Conservation (phyloP, 2,797 vertebrate species). For the Otolemur crassicaudatus region DNA sequence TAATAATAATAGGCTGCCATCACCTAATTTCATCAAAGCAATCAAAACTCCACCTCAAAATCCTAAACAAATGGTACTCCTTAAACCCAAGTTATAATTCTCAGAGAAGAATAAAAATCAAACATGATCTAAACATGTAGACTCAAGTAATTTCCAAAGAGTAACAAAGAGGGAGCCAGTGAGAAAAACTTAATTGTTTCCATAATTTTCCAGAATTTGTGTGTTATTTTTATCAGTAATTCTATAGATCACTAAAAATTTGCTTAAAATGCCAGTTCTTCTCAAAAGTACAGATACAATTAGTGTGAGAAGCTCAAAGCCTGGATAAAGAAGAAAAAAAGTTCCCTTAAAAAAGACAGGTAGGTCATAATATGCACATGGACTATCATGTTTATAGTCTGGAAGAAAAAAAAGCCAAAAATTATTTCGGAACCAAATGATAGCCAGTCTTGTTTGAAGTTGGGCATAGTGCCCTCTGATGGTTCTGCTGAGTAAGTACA, state of each 20-base stretch:
- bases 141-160: not conserved
- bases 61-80: not conserved
- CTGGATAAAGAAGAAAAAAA: not conserved
- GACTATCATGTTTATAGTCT: not conserved
- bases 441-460: not conserved
- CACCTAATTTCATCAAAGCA: slow-evolving; percentile 48
- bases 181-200: not conserved
- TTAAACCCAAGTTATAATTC: slow-evolving; percentile 29
- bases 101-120: slow-evolving; percentile 4
- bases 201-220: slow-evolving; percentile 19
- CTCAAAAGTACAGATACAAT: not conserved
- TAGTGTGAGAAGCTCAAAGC: not conserved
- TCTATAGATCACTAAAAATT: not conserved
- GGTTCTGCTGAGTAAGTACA: not conserved
- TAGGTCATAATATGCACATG: not conserved
- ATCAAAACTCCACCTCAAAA: not conserved
- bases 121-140: slow-evolving; percentile 3
- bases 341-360: not conserved
- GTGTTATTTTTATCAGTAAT: not conserved
- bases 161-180: not conserved
- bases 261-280: not conserved
- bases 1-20: not conserved
- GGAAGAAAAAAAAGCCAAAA: not conserved
- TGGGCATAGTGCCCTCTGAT: slow-evolving; percentile 47
- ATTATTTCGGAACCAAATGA: slow-evolving; percentile 26